A percentile compares a stretch with the other conserved stretches of the same genome.
Evolutionary conservation across 2,113 vertebrate genomes (phyloP).

Genomic region (Cebus imitator): DNA sequence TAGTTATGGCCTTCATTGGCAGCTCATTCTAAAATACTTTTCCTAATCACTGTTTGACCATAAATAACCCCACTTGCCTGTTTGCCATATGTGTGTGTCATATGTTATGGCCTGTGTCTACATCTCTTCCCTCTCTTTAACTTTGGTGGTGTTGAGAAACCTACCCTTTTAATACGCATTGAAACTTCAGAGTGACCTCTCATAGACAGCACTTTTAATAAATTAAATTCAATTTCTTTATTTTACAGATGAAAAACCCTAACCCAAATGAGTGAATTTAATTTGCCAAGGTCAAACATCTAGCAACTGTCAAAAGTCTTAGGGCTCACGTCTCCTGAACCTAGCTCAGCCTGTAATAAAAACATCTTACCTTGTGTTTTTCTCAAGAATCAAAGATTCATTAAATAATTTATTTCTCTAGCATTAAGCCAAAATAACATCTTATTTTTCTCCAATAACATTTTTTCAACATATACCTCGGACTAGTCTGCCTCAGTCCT

Average conservation of each 20-base stretch:
- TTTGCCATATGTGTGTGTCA: not conserved
- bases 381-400: not conserved
- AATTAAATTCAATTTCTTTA: not conserved
- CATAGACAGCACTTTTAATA: not conserved
- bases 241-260: slow-evolving; percentile 5
- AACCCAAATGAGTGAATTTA: not conserved
- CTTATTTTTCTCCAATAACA: not conserved
- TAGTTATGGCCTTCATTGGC: not conserved
- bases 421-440: not conserved
- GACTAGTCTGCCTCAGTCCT: not conserved
- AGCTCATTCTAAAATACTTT: not conserved
- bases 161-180: not conserved
- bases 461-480: not conserved
- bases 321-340: not conserved
- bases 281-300: not conserved
- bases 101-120: not conserved
- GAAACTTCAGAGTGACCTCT: not conserved
- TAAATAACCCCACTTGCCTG: not conserved
- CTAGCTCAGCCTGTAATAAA: not conserved
- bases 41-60: not conserved
- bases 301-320: not conserved
- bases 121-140: not conserved
- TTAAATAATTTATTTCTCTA: not conserved
- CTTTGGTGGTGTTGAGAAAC: not conserved
- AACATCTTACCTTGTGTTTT: not conserved